Evolutionary conservation across 2,797 vertebrate species (phyloP).

Genomic region (Phaenicophaeus curvirostris): DNA sequence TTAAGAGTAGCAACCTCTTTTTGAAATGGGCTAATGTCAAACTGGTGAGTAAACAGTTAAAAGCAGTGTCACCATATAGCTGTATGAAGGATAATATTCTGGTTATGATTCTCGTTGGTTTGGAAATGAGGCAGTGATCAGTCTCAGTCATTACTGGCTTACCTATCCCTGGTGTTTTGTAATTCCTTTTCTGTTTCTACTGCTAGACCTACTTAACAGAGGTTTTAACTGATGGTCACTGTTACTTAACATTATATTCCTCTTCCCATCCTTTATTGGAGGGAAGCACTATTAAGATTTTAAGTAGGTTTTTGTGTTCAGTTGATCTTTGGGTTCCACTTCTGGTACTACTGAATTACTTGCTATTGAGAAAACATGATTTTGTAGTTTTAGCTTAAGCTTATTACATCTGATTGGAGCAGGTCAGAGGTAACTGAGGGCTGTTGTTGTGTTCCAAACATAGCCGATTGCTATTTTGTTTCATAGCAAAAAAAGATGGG

Average conservation of each 20-base stretch:
- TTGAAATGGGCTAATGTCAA: not conserved
- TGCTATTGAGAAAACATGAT: not conserved
- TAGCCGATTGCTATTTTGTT: not conserved
- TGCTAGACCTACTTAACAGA: not conserved
- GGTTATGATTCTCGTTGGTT: not conserved
- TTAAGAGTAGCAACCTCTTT: not conserved
- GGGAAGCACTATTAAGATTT: not conserved
- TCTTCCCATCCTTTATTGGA: not conserved
- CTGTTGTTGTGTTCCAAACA: not conserved
- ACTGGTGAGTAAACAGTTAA: not conserved
- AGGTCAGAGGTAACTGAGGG: not conserved
- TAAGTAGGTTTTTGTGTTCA: not conserved
- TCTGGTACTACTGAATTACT: not conserved
- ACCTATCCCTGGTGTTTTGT: not conserved
- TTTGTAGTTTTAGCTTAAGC: not conserved
- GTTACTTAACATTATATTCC: not conserved
- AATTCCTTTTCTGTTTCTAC: not conserved
- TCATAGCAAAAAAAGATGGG: not conserved
- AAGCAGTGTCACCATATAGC: not conserved
- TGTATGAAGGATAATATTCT: not conserved
- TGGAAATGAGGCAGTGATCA: not conserved
- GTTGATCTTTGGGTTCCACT: not conserved
- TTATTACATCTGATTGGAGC: not conserved
- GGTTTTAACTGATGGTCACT: not conserved
- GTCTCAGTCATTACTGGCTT: not conserved